Evolutionary conservation across 2,797 vertebrate species (phyloP).

Genomic region (Pseudochirops cupreus): DNA sequence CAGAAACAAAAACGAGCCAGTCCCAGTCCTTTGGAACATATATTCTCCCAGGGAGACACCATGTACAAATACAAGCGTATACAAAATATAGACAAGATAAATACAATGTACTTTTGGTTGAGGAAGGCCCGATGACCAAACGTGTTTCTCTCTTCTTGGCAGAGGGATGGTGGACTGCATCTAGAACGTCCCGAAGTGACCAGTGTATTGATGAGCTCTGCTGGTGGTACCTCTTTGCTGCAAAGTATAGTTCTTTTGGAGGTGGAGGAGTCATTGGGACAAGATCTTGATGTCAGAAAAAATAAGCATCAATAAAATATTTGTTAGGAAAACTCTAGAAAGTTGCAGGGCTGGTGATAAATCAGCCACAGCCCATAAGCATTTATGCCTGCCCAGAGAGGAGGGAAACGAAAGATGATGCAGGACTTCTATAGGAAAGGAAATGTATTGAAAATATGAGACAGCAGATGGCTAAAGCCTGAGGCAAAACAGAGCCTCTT

Average conservation of each 20-base stretch:
- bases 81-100: background rate
- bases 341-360: background rate
- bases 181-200: background rate
- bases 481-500: background rate
- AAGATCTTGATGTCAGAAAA: background rate
- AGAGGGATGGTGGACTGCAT: background rate
- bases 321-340: background rate
- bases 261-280: background rate
- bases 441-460: background rate
- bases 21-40: background rate
- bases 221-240: background rate
- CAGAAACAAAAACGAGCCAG: background rate
- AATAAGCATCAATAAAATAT: background rate
- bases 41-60: background rate
- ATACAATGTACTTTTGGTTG: background rate
- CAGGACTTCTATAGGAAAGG: background rate
- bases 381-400: background rate
- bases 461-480: background rate
- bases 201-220: background rate
- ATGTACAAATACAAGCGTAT: conserved; percentile 12
- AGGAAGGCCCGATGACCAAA: background rate
- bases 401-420: background rate
- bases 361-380: background rate
- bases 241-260: background rate
- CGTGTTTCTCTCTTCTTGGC: background rate